Base-by-base conservation (phyloP, 1,140 invertebrate genomes). In the Apis cerana region DNA sequence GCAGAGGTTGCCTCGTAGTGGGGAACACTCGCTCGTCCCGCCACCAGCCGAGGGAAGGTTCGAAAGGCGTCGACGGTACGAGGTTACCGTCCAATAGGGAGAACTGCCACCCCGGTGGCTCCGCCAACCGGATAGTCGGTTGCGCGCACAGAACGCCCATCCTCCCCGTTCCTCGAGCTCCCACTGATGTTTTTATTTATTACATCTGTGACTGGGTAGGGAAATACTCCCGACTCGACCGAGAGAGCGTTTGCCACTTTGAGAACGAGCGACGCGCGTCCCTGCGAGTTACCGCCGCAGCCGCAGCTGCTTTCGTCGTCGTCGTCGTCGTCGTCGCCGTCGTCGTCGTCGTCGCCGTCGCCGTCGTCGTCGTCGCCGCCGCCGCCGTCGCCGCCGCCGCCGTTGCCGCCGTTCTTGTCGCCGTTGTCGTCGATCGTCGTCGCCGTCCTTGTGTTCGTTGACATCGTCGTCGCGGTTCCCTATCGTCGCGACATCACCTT, bases 181-280 rank as follows among this genome's bases (percentile, higher is more conserved):
- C 94, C 93, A 94, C 92, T 92, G 94, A 94, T 95, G 95, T 95
- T 95, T 95, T 95, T 95, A 95, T 95, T 95, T 95, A 95, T 95
- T 95, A 95, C 95, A 95, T 95, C 95, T 95, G 95, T 95, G 95
- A 94, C 95, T 94, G 94, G 93, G 94, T 95, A 94, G 93, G 94
- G 93, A 93, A 94, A 94, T 94, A 94, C 93, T 92, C 93, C 91
- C 90, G 92, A 93, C 92, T 93, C 89, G 94, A 94, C 94, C 93
- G 94, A 94, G 94, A 93, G 93, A 93, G 93, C 95, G 93, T 92
- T 93, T 94, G 93, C 93, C 94, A 94, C 94, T 94, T 94, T 94
- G 93, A 94, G 94, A 93, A 93, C 93, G 92, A 92, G 92, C 91
- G 92, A 93, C 92, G 93, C 94, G 94, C 93, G 94, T 92, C 91